phyloP scores from a whole-genome alignment of 1,140 invertebrate species.

The Zaprionus gabonicus region DNA sequence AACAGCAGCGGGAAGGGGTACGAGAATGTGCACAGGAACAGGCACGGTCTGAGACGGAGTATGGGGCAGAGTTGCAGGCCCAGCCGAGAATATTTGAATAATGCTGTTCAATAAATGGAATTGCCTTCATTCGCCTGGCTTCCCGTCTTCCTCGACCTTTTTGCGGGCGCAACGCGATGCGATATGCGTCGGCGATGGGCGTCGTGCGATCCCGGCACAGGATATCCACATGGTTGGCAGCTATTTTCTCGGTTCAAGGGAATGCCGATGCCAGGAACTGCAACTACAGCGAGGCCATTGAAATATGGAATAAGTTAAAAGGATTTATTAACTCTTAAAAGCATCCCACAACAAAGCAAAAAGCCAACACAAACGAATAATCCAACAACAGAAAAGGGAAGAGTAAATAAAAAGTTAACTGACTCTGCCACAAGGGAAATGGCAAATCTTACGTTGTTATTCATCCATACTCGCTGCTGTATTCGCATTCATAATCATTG shows the following conservation, averaged over 20 bases:
- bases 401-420: slow-evolving; percentile 32
- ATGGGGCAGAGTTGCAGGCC: not conserved
- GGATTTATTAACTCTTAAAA: slow-evolving; percentile 83
- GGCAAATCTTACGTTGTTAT: slow-evolving; percentile 28
- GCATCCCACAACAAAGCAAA: slow-evolving; percentile 74
- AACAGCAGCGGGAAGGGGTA: not conserved
- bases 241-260: slow-evolving; percentile 55
- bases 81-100: slow-evolving; percentile 66
- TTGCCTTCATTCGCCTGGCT: slow-evolving; percentile 69
- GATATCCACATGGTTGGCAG: slow-evolving; percentile 61
- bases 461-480: slow-evolving; percentile 4
- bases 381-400: slow-evolving; percentile 9
- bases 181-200: slow-evolving; percentile 6
- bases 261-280: slow-evolving; percentile 28
- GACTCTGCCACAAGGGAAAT: slow-evolving; percentile 21
- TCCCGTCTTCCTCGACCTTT: slow-evolving; percentile 49
- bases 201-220: slow-evolving; percentile 33
- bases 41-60: not conserved
- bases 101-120: slow-evolving; percentile 75
- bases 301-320: slow-evolving; percentile 82
- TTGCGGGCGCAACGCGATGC: slow-evolving; percentile 19
- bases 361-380: slow-evolving; percentile 49
- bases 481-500: slow-evolving; percentile 3
- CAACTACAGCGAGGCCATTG: slow-evolving; percentile 57
- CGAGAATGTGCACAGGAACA: not conserved